Conservation (phyloP, 2,888 invertebrate genomes). For the Epinotia brunnichana region DNA sequence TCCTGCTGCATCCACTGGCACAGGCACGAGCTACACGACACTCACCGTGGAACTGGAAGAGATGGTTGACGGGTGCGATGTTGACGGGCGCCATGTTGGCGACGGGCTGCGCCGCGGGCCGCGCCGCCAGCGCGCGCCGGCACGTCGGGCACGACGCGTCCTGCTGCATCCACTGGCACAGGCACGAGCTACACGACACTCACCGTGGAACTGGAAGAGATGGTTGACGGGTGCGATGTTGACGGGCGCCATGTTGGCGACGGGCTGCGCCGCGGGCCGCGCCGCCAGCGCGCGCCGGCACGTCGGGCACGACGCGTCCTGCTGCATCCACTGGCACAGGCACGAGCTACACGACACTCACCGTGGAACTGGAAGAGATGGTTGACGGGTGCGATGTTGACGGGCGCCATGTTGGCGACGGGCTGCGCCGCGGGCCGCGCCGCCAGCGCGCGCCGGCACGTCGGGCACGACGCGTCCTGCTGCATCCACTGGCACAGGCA, state of each 20-base stretch:
- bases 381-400: no score
- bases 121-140: no score
- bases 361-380: conserved; percentile 55
- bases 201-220: no score
- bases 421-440: no score
- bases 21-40: conserved; percentile 86
- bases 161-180: no score
- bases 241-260: conserved; percentile 84
- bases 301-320: conserved; percentile 95
- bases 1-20: conserved; percentile 96
- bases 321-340: conserved; percentile 94
- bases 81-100: conserved; percentile 63
- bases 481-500: no score
- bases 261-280: conserved; percentile 89
- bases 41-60: conserved; percentile 87
- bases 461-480: no score
- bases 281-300: conserved; percentile 89
- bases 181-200: no score
- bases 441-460: no score
- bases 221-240: conserved; percentile 84
- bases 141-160: no score
- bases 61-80: conserved; percentile 85
- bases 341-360: conserved; percentile 85
- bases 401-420: no score
- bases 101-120: no score